These are phyloP conservation scores for Habropoda laboriosa DNA, from an alignment of 1,140 invertebrate genomes.

Conservation along the genomic window DNA sequence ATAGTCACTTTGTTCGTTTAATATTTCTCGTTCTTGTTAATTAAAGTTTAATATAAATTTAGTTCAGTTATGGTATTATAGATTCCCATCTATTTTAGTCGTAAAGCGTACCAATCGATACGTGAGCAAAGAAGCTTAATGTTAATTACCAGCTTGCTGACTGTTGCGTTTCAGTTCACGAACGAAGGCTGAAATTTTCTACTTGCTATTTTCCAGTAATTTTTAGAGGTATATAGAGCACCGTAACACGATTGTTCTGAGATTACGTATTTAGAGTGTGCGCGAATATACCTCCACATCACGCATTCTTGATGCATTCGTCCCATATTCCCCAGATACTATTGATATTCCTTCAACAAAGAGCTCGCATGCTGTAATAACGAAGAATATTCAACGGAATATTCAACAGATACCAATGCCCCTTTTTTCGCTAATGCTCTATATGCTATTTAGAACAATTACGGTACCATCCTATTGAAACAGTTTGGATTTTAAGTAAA, in stretches of 20 bases:
- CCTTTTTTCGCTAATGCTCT: neutral
- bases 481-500: neutral
- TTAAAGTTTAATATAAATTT: slow-evolving; percentile 8
- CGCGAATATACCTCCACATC: neutral
- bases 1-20: neutral
- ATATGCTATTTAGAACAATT: neutral
- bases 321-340: neutral
- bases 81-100: neutral
- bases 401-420: neutral
- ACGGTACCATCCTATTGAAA: neutral
- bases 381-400: neutral
- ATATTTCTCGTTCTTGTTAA: neutral
- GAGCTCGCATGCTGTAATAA: neutral
- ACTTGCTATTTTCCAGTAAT: neutral
- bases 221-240: neutral
- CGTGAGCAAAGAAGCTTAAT: neutral
- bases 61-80: neutral
- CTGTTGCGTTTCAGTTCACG: neutral
- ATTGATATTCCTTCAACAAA: slow-evolving; percentile 7
- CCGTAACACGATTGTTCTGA: neutral
- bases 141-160: slow-evolving; percentile 3
- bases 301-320: neutral
- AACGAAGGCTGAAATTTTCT: neutral
- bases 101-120: neutral
- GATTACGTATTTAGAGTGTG: neutral